Evolutionary conservation across 2,888 invertebrate genomes (phyloP).

Genomic region (Perizoma affinitatum): DNA sequence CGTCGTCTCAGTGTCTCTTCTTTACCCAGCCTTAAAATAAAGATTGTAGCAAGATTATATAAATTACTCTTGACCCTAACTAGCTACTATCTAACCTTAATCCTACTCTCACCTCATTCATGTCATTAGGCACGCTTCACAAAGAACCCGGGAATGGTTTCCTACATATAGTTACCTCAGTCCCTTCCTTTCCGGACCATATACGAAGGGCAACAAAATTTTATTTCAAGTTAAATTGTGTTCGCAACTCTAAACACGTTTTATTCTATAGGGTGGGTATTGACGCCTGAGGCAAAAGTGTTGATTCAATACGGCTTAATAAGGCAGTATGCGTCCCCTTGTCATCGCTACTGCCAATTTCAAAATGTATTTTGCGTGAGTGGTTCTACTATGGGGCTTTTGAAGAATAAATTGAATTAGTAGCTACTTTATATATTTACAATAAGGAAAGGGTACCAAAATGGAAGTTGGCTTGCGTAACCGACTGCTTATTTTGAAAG

Average conservation of each 20-base stretch:
- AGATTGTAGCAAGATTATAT: not conserved
- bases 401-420: constrained; percentile 35
- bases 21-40: not conserved
- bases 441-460: constrained; percentile 20
- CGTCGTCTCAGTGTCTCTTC: no score
- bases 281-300: constrained; percentile 61
- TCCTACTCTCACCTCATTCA: constrained; percentile 42
- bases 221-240: constrained; percentile 82
- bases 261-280: constrained; percentile 71
- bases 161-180: constrained; percentile 42
- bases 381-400: constrained; percentile 31
- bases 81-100: constrained; percentile 44
- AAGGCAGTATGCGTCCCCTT: constrained; percentile 61
- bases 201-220: constrained; percentile 78
- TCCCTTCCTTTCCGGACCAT: constrained; percentile 70
- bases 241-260: constrained; percentile 72
- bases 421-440: constrained; percentile 19
- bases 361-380: constrained; percentile 56
- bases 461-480: constrained; percentile 10
- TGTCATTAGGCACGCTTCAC: constrained; percentile 69
- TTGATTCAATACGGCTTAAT: constrained; percentile 54
- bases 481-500: not conserved
- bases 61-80: constrained; percentile 27
- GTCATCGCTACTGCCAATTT: constrained; percentile 65
- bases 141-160: constrained; percentile 63